phyloP scores from a whole-genome alignment of 2,888 invertebrate species.

The Isoperla grammatica region DNA sequence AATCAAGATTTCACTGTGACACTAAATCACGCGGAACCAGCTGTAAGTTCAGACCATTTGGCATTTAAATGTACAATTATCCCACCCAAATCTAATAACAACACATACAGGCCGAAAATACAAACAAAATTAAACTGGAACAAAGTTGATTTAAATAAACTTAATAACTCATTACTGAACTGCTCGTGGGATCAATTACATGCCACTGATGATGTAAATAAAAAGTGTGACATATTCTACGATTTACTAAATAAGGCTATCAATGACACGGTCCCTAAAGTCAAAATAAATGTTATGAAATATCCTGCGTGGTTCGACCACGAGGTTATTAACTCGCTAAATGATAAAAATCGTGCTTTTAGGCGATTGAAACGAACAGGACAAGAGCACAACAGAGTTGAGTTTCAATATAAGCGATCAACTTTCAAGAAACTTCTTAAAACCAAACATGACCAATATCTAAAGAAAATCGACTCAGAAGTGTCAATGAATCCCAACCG shows the following conservation, averaged over 20 bases:
- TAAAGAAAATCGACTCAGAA: neutral
- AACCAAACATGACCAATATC: neutral
- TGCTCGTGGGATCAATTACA: neutral
- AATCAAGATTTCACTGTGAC: neutral
- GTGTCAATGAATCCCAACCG: neutral
- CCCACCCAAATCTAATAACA: neutral
- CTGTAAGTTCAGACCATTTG: neutral
- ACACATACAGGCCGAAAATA: neutral
- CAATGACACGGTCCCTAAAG: neutral
- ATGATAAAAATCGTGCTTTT: neutral
- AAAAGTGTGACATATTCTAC: neutral
- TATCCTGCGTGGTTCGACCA: neutral
- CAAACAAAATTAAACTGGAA: neutral
- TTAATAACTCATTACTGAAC: neutral
- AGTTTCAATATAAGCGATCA: neutral
- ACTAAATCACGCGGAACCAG: neutral
- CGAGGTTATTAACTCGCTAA: neutral
- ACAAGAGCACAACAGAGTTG: neutral
- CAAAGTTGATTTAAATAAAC: neutral
- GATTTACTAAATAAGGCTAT: neutral
- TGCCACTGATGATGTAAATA: neutral
- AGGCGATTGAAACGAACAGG: neutral
- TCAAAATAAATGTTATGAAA: neutral
- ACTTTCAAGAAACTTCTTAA: neutral
- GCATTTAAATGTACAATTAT: neutral